Conservation (phyloP, 2,888 invertebrate species). For the Calliphora vomitoria region DNA sequence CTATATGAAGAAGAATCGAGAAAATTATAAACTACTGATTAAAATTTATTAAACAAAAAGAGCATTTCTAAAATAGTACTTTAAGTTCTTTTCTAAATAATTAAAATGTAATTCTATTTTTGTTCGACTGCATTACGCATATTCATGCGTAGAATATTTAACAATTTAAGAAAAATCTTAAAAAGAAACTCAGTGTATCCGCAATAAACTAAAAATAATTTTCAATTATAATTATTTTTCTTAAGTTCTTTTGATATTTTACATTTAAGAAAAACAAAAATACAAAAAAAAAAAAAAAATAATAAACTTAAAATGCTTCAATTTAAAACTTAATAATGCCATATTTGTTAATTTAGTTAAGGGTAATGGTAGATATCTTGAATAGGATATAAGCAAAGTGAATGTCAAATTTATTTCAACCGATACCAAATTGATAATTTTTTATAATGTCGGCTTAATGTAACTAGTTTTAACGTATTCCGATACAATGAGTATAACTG, state of each 20-base stretch:
- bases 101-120: conserved; percentile 9
- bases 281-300: conserved; percentile 35
- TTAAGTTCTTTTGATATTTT: conserved; percentile 62
- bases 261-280: conserved; percentile 27
- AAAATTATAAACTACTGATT: neutral
- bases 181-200: conserved; percentile 36
- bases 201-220: conserved; percentile 63
- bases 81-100: conserved; percentile 49
- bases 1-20: conserved; percentile 20
- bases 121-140: conserved; percentile 50
- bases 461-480: too few species aligned
- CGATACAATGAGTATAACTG: too few species aligned
- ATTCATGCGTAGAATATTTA: conserved; percentile 14
- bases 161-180: conserved; percentile 13
- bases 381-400: too few species aligned
- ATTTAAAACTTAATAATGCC: conserved; percentile 21
- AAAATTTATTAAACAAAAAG: conserved; percentile 8
- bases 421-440: too few species aligned
- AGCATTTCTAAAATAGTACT: conserved; percentile 43
- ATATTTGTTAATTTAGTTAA: too few species aligned
- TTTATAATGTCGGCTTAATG: too few species aligned
- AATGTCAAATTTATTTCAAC: too few species aligned
- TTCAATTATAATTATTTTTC: conserved; percentile 39
- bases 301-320: conserved; percentile 63
- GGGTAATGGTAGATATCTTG: too few species aligned